Evolutionary conservation across 2,113 vertebrate species (phyloP), one percentile per base, ranked within the genome.

Genomic region (Brachyhypopomus gauderio): DNA sequence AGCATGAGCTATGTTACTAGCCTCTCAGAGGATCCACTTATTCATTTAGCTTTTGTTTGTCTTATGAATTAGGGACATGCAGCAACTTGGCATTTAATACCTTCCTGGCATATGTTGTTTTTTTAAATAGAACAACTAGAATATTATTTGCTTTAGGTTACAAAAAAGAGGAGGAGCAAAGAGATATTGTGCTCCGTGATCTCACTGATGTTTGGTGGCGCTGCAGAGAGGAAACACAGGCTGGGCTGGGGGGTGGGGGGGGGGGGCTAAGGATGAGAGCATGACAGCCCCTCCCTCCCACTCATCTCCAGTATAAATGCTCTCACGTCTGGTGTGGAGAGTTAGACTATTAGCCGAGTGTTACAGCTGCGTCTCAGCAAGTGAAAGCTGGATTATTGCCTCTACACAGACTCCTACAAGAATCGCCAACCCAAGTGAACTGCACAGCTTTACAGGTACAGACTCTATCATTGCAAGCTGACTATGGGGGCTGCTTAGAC

Each of bases 261-360:
- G 67, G 60, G 66, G 52, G 30, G 58, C 8, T 77, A 69, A 81
- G 86, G 90, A 89, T 91, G 89, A 90, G 89, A 87, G 22, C n/a
- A 77, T 79, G 76, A 87, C 77, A 86, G 59, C 58, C 82, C 80
- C 93, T 91, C 93, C 92, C 94, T 93, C 93, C 92, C 94, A 92
- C 93, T 92, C 91, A 93, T 88, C 81, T 86, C 78, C 25, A 78
- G 85, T 94, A 95, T 95, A 96, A 96, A 95, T 90, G 90, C 87
- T 66, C 81, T 84, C 72, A 59, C 86, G 83, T 89, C 83, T 90
- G 90, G 86, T 87, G 89, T 85, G 87, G 85, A 91, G 86, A 88
- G 71, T 82, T 92, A 93, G 91, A 89, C 91, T 93, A 94, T 93
- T 91, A 94, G 90, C 89, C 92, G 92, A 89, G 93, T 93, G 89